Evolutionary conservation across 2,888 invertebrate genomes (phyloP), one percentile per base, ranked within the genome.

Genomic region (Apodemia zela): DNA sequence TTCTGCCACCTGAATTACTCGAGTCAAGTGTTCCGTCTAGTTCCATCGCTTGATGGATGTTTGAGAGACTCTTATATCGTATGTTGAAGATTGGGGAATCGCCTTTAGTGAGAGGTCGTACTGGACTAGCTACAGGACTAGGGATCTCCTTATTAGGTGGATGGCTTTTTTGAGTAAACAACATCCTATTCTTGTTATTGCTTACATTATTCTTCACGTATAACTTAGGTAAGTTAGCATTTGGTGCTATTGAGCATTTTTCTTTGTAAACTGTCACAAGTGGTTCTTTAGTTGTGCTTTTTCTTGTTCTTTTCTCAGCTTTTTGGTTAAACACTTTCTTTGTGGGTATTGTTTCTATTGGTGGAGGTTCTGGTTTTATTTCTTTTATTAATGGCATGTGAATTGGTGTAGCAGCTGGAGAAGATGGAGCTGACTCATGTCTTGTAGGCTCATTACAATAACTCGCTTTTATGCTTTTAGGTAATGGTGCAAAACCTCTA

Each of bases 341-440:
- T 49, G 96, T 95, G 0, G 97, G 97, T 74, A 97, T 97, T 0
- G 97, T 97, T 89, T 97, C 97, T 75, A 97, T 97, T 13, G 97
- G 97, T 47, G 97, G 97, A 62, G 97, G 97, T 88, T 97, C 96
- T 62, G 97, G 97, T 86, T 96, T 95, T 61, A 93, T 93, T 84
- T 94, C 94, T 15, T 88, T 85, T 70, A 92, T 89, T 45, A 92
- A 68, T 62, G 92, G 92, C 88, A 92, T 91, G 70, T 92, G 92
- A 15, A 92, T 93, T 67, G 91, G 94, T 66, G 85, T 93, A 2
- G 85, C 93, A 17, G 81, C 94, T 67, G 85, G 92, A 51, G 89
- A 93, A 71, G 89, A 88, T 75, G 89, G 94, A 75, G 89, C 94
- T 72, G 91, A 93, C 83, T 88, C 93, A 77, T 86, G 92, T 87